Conservation (phyloP, 2,797 vertebrate species). For the Tangara arthus region DNA sequence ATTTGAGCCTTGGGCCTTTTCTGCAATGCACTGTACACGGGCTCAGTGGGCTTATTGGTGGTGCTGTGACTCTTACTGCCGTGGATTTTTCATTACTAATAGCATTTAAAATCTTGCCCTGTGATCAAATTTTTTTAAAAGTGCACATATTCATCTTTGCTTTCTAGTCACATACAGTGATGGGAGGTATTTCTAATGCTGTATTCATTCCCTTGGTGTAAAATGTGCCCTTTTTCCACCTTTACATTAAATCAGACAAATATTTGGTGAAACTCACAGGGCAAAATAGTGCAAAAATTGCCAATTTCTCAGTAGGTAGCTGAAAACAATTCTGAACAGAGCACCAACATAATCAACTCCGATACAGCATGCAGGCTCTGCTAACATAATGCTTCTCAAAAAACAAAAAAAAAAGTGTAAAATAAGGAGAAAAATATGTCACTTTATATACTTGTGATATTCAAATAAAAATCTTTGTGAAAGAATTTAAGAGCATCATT, state of each 20-base stretch:
- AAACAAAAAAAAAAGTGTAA: background rate
- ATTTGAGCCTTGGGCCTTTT: slow-evolving; percentile 49
- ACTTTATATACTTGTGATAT: background rate
- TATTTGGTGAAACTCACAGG: background rate
- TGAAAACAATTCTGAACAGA: background rate
- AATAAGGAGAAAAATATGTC: background rate
- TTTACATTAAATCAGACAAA: slow-evolving; percentile 18
- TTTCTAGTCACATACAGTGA: background rate
- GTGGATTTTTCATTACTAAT: background rate
- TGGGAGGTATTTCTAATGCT: background rate
- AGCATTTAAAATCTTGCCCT: slow-evolving; percentile 1
- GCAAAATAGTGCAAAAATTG: background rate
- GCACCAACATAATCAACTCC: background rate
- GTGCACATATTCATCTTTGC: background rate
- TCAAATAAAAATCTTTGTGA: background rate
- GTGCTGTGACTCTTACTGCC: background rate
- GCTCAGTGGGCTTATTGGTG: background rate
- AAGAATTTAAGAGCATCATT: background rate
- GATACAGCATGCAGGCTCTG: background rate
- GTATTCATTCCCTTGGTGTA: background rate
- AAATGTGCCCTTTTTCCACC: background rate
- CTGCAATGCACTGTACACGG: background rate
- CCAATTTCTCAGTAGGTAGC: background rate
- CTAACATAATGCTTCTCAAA: background rate
- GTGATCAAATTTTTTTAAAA: background rate